phyloP scores from a whole-genome alignment of 2,113 vertebrate genomes.

The Albula glossodonta region DNA sequence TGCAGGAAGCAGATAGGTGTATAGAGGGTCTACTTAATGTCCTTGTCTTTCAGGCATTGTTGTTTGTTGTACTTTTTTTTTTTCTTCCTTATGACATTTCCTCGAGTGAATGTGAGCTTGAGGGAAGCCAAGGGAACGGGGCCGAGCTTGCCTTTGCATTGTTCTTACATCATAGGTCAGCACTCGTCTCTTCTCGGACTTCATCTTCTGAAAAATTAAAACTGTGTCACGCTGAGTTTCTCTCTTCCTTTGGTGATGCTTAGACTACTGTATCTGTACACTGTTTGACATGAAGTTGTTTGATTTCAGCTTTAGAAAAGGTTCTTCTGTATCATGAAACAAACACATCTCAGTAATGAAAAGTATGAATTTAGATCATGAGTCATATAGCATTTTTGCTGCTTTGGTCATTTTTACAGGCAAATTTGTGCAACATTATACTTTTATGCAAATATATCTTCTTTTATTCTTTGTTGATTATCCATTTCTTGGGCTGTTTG shows the following conservation, averaged over 20 bases:
- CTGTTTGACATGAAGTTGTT: no score
- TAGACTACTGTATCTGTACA: not conserved
- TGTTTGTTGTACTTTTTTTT: not conserved
- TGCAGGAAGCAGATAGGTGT: not conserved
- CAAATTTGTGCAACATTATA: not conserved
- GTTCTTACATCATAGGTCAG: not conserved
- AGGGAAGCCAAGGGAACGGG: not conserved
- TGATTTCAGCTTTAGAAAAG: no score
- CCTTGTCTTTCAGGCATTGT: not conserved
- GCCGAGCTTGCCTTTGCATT: not conserved
- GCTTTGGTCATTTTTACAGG: not conserved
- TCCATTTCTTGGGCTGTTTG: no score
- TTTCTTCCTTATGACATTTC: not conserved
- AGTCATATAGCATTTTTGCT: not conserved
- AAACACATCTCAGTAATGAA: not conserved
- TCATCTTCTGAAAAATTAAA: no score
- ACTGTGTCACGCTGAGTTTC: no score
- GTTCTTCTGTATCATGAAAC: no score
- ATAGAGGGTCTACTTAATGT: not conserved
- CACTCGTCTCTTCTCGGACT: no score
- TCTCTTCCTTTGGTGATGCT: not conserved
- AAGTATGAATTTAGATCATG: no score
- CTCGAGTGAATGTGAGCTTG: not conserved
- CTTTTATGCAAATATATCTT: no score
- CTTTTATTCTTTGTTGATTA: no score